These are phyloP conservation scores for Aulostomus chinensis DNA, from an alignment of 2,797 vertebrate genomes.

Conservation along the genomic window DNA sequence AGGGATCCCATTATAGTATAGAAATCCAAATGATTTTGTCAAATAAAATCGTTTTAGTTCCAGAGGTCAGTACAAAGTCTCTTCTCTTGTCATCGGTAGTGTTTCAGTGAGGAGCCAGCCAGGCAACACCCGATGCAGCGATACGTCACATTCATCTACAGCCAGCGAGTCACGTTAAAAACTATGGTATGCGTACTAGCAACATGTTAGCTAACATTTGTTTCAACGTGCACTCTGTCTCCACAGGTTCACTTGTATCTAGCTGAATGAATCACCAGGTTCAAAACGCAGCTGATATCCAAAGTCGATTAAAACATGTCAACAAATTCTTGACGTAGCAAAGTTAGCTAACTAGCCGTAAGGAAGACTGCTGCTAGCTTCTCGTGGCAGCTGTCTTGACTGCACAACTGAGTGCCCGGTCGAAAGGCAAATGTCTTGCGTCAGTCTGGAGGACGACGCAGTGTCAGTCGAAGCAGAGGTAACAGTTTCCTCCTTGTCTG, in stretches of 20 bases:
- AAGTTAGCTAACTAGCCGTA: too few relatives aligned
- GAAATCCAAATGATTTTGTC: neutral
- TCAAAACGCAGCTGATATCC: too few relatives aligned
- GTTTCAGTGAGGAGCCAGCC: constrained; percentile 6
- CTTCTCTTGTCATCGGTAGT: constrained; percentile 25
- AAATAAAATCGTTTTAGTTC: constrained; percentile 2
- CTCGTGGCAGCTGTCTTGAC: too few relatives aligned
- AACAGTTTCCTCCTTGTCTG: constrained; percentile 20
- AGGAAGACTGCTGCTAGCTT: too few relatives aligned
- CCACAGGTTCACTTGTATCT: too few relatives aligned
- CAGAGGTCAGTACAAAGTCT: neutral
- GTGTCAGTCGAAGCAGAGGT: constrained; percentile 6
- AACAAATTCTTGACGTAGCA: too few relatives aligned
- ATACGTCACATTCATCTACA: constrained; percentile 35
- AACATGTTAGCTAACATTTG: constrained; percentile 41
- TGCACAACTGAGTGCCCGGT: too few relatives aligned
- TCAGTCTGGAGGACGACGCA: too few relatives aligned
- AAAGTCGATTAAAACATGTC: too few relatives aligned
- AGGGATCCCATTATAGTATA: constrained; percentile 85
- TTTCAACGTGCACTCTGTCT: too few relatives aligned
- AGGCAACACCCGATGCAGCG: constrained; percentile 60
- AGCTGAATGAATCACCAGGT: too few relatives aligned
- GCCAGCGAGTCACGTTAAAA: constrained; percentile 44
- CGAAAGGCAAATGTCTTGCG: too few relatives aligned
- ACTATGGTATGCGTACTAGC: constrained; percentile 16